Evolutionary conservation across 2,888 invertebrate genomes (phyloP), one percentile per base, ranked within the genome.

Genomic region (Thalpophila matura): DNA sequence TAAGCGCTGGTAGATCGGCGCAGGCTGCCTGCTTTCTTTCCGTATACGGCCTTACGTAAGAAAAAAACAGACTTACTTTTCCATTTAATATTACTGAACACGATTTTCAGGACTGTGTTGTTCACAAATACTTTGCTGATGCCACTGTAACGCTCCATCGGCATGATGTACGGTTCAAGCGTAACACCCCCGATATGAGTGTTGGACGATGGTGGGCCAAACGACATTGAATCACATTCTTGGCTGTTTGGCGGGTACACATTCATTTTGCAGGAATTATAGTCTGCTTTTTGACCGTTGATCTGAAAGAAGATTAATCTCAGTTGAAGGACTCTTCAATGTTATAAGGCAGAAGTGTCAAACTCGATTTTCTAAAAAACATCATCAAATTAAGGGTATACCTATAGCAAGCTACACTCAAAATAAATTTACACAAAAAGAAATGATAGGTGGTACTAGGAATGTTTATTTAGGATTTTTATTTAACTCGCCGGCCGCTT

Each of bases 61-160:
- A 45, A 6, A 29, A 18, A 2, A 18, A 1, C 4, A 31, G 27
- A 89, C 94, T 92, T 84, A 94, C 95, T 92, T 78, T 91, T 93
- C 95, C 95, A 95, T 66, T 93, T 93, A 59, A 95, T 95, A 82
- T 94, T 94, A 46, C 87, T 91, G 61, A 95, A 95, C 10, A 92
- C 91, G 18, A 95, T 94, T 74, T 95, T 95, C 2, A 95, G 81
- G 1, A 94, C 91, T 0, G 94, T 92, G 40, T 87, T 88, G 61
- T 93, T 92, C 29, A 87, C 27, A 27, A 67, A 80, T 1, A 68
- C n/a, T n/a, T n/a, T 71, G 0, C 45, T 77, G 2, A 62, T 7
- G 1, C 60, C 33, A 3, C n/a, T 2, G 6, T 61, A 42, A 40
- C 82, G 75, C 0, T 68, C 59, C 1, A 75, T 40, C 0, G 74